Base-by-base conservation (phyloP, 1,140 invertebrate species). In the Heliothis virescens region DNA sequence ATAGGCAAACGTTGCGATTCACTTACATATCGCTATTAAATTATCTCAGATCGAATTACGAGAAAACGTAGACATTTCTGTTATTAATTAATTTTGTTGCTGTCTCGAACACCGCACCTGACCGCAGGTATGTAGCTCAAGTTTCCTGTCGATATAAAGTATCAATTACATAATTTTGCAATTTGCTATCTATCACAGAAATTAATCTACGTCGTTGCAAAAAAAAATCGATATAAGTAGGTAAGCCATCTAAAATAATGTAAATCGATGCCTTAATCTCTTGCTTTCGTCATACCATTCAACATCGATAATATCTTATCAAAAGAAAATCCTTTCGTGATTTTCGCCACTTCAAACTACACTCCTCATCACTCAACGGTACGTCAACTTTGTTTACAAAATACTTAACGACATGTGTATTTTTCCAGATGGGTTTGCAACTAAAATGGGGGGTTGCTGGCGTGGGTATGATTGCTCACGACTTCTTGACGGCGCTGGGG, bases 401-500 rank as follows among this genome's bases (percentile, higher is more conserved):
- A n/a, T 60, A 50, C 15, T 48, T 57, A 41, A 47, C 16, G 3
- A 53, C 41, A 29, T 73, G n/a, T 75, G 26, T 69, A 48, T 57
- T 71, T 72, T 92, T 93, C 75, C 89, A 95, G 91, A 95, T 95
- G 93, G 79, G 75, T 74, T 95, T 96, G 90, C 93, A 95, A 41
- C 92, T 96, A 53, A 95, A 95, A 79, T 98, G 97, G 97, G 97
- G 97, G 71, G 96, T 98, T 76, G 95, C 96, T 3, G 96, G 96
- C 26, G 96, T 96, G 18, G 97, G 97, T 1, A 96, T 96, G 93
- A 98, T 98, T 67, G 96, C 96, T 11, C 96, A 97, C 89, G 98
- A 99, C 89, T 99, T 99, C 92, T 96, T 96, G 9, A 96, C 95
- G 10, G 97, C 97, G 12, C 65, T 98, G 67, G 92, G 92, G 34